phyloP scores from a whole-genome alignment of 2,113 vertebrate genomes.

The Seriola quinqueradiata region DNA sequence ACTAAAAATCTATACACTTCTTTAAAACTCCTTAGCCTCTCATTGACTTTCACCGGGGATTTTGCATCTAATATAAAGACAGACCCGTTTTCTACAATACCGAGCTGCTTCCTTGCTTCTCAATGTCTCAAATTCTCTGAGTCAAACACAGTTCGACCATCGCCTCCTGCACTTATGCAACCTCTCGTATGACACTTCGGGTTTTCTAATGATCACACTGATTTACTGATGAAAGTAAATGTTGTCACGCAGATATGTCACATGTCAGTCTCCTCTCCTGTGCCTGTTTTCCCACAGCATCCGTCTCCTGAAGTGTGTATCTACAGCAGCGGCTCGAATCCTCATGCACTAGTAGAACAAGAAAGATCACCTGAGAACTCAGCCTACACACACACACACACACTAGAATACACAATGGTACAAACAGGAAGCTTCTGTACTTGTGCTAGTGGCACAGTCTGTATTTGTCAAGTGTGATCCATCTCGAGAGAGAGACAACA shows the following conservation, averaged over 20 bases:
- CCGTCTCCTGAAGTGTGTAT: constrained; percentile 20
- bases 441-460: constrained; percentile 26
- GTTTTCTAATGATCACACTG: constrained; percentile 5
- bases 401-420: constrained; percentile 23
- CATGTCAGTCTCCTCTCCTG: constrained; percentile 19
- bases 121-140: constrained; percentile 19
- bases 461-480: constrained; percentile 37
- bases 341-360: constrained; percentile 33
- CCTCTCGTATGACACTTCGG: constrained; percentile 37
- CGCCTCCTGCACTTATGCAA: constrained; percentile 11
- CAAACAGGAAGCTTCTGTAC: constrained; percentile 43
- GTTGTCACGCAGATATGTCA: constrained; percentile 13
- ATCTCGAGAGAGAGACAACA: not conserved
- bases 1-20: constrained; percentile 52
- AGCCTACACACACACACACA: constrained; percentile 19
- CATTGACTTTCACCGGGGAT: constrained; percentile 45
- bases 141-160: constrained; percentile 53
- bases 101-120: constrained; percentile 8
- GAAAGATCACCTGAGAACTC: constrained; percentile 59
- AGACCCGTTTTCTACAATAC: not conserved
- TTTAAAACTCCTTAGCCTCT: constrained; percentile 44
- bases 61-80: constrained; percentile 40
- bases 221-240: not conserved
- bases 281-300: constrained; percentile 16
- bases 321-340: constrained; percentile 23